Percentiles rank a stretch among this genome's conserved stretches.
These are phyloP conservation scores for Stigmatopora nigra DNA, from an alignment of 2,113 vertebrate species.

Conservation along the genomic window DNA sequence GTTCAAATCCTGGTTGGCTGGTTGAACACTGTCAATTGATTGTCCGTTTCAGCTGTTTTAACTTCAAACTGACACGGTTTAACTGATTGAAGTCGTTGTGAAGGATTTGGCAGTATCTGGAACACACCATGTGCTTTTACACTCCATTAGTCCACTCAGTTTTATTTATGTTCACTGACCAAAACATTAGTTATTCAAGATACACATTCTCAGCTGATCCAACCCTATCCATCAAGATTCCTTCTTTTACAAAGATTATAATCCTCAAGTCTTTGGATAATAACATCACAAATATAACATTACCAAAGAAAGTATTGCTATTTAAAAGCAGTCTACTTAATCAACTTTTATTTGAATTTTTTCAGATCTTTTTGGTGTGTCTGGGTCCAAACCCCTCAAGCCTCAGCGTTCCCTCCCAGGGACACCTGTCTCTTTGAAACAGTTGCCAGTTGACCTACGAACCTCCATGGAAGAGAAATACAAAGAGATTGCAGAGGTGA, in stretches of 20 bases:
- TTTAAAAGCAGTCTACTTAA: not conserved
- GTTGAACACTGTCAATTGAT: no score
- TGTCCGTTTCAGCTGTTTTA: conserved; percentile 12
- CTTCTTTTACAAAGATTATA: not conserved
- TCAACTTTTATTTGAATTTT: not conserved
- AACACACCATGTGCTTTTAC: conserved; percentile 7
- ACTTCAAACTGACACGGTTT: conserved; percentile 6
- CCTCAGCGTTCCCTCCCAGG: conserved; percentile 82
- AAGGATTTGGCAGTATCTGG: conserved; percentile 1
- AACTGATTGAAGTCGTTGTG: conserved; percentile 1
- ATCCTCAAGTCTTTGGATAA: not conserved
- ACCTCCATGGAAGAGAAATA: conserved; percentile 93
- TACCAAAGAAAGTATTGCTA: not conserved
- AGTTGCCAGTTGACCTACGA: conserved; percentile 80
- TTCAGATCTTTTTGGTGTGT: conserved; percentile 70
- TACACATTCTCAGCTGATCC: not conserved
- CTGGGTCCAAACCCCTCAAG: conserved; percentile 74
- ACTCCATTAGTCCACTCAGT: not conserved
- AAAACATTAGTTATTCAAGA: not conserved
- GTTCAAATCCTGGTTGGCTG: no score
- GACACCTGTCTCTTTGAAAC: conserved; percentile 75
- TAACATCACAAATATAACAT: not conserved
- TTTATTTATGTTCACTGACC: not conserved
- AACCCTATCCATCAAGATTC: not conserved
- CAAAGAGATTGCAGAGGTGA: conserved; percentile 93